Conservation (phyloP, 2,113 vertebrate species). For the Psephotus haematonotus region DNA sequence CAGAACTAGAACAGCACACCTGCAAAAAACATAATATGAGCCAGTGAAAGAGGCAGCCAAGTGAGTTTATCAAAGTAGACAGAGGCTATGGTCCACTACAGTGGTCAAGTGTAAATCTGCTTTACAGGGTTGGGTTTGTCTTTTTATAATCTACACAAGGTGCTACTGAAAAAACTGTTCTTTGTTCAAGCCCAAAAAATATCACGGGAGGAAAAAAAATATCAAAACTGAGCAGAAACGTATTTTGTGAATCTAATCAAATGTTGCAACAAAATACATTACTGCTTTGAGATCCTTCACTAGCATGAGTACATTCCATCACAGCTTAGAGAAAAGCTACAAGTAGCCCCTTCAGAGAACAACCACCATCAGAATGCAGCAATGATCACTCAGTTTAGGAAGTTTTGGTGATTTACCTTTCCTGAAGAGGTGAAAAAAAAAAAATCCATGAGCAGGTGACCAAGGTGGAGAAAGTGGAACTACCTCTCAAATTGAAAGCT, state of each 20-base stretch:
- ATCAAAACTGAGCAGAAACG: not conserved
- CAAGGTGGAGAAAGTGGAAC: not conserved
- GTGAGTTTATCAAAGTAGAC: not conserved
- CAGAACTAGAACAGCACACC: not conserved
- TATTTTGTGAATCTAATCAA: not conserved
- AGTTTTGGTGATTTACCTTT: not conserved
- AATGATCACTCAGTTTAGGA: not conserved
- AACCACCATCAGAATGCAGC: not conserved
- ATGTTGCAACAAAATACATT: not conserved
- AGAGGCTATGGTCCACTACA: not conserved
- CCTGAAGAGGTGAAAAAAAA: not conserved
- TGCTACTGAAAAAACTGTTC: not conserved
- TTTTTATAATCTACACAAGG: not conserved
- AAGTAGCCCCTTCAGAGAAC: not conserved
- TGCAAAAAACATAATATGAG: not conserved
- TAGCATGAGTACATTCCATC: not conserved
- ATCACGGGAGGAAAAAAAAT: no score
- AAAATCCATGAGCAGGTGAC: not conserved
- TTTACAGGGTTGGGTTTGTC: not conserved
- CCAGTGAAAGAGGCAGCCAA: not conserved
- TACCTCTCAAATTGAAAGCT: not conserved
- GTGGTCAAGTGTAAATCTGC: not conserved
- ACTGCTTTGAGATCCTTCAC: not conserved
- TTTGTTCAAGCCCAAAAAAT: not conserved
- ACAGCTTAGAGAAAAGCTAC: not conserved